Percentiles rank a stretch among this genome's conserved stretches.
Evolutionary conservation across 1,140 invertebrate species (phyloP).

Genomic region (Drosophila yakuba): DNA sequence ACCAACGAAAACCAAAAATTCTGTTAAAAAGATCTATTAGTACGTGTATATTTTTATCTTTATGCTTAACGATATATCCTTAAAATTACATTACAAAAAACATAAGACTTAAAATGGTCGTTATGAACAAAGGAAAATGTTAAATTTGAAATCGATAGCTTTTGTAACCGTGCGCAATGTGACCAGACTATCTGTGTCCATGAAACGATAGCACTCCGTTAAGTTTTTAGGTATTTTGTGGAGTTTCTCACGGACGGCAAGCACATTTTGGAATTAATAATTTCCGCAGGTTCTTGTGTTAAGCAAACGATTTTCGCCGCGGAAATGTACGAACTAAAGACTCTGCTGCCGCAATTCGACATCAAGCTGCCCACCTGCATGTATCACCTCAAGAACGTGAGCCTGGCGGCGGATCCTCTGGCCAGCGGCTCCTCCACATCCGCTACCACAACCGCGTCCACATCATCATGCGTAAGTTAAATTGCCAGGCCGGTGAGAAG

Average conservation of each 20-base stretch:
- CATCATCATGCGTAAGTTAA: slow-evolving; percentile 57
- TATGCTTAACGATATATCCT: too few species aligned
- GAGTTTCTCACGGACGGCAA: slow-evolving; percentile 1
- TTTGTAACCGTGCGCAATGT: too few species aligned
- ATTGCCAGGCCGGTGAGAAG: slow-evolving; percentile 24
- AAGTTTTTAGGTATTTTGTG: too few species aligned
- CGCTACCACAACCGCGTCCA: slow-evolving; percentile 23
- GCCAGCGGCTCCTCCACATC: slow-evolving; percentile 25
- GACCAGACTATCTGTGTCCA: too few species aligned
- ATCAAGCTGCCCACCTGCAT: slow-evolving; percentile 81
- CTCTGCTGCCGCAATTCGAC: slow-evolving; percentile 78
- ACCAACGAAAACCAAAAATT: too few species aligned
- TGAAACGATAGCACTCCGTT: too few species aligned
- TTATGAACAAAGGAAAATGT: too few species aligned
- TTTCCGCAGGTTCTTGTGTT: slow-evolving; percentile 10
- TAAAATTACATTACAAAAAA: too few species aligned
- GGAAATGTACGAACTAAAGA: slow-evolving; percentile 83
- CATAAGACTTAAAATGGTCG: too few species aligned
- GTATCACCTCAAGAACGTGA: slow-evolving; percentile 80
- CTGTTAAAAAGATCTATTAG: too few species aligned
- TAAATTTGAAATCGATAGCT: too few species aligned
- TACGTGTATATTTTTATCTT: too few species aligned
- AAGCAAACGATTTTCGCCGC: slow-evolving; percentile 2
- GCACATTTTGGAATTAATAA: slow-evolving; percentile 25
- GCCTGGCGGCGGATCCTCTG: slow-evolving; percentile 31